phyloP scores from a whole-genome alignment of 2,113 vertebrate species.

The Mixornis gularis region DNA sequence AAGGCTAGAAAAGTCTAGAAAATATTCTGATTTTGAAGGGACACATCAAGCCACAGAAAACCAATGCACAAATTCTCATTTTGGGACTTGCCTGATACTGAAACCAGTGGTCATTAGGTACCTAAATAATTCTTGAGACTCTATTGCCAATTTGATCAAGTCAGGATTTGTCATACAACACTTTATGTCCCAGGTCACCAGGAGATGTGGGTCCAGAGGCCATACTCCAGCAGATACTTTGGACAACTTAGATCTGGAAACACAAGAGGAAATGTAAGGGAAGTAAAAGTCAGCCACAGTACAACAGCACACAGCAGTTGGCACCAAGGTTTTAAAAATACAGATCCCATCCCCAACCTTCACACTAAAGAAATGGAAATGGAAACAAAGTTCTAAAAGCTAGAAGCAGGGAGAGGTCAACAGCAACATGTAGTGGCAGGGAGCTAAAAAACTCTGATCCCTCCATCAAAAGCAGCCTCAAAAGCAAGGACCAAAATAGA shows the following conservation, averaged over 20 bases:
- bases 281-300: not conserved
- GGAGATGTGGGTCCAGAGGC: not conserved
- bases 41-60: not conserved
- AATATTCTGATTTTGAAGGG: not conserved
- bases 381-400: slow-evolving; percentile 56
- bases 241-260: not conserved
- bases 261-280: not conserved
- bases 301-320: slow-evolving; percentile 24
- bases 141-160: not conserved
- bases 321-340: slow-evolving; percentile 41
- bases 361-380: slow-evolving; percentile 46
- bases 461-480: slow-evolving; percentile 47
- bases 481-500: slow-evolving; percentile 52
- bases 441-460: slow-evolving; percentile 59
- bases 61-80: not conserved
- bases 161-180: not conserved
- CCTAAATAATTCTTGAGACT: not conserved
- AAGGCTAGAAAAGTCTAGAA: not conserved
- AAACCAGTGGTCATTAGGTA: not conserved
- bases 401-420: slow-evolving; percentile 47
- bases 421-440: slow-evolving; percentile 49
- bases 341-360: not conserved
- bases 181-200: not conserved
- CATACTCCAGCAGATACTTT: not conserved
- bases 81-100: not conserved